Conservation (phyloP, 2,888 invertebrate species). For the Melangyna quadrimaculata region DNA sequence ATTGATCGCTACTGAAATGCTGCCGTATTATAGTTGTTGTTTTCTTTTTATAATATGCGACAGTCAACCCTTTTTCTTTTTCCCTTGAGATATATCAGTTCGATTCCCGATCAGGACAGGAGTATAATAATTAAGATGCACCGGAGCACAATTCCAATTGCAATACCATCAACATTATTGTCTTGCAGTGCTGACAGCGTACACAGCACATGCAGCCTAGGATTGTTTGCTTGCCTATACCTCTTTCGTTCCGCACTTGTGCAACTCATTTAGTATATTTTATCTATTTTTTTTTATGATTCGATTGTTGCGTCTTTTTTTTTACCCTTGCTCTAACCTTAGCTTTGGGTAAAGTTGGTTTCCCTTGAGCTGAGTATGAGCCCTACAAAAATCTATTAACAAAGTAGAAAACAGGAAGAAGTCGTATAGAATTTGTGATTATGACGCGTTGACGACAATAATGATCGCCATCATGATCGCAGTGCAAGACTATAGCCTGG, state of each 20-base stretch:
- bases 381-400: conserved; percentile 69
- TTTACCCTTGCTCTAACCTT: conserved; percentile 4
- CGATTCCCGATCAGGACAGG: not conserved
- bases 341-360: conserved; percentile 9
- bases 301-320: not conserved
- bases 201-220: conserved; percentile 25
- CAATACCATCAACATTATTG: conserved; percentile 48
- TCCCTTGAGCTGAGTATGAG: conserved; percentile 46
- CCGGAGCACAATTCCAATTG: conserved; percentile 69
- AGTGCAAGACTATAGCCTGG: not conserved
- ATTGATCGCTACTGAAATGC: conserved; percentile 19
- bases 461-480: conserved; percentile 16
- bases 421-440: conserved; percentile 71
- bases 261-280: not conserved
- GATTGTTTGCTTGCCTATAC: conserved; percentile 45
- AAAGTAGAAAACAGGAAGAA: conserved; percentile 70
- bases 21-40: not conserved
- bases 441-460: conserved; percentile 39
- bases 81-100: conserved; percentile 8
- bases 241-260: conserved; percentile 61
- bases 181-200: conserved; percentile 60
- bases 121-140: conserved; percentile 69
- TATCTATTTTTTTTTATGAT: conserved; percentile 17
- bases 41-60: not conserved
- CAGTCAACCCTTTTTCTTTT: conserved; percentile 19